Conservation (phyloP, 2,888 invertebrate genomes). For the Epinotia ramella region DNA sequence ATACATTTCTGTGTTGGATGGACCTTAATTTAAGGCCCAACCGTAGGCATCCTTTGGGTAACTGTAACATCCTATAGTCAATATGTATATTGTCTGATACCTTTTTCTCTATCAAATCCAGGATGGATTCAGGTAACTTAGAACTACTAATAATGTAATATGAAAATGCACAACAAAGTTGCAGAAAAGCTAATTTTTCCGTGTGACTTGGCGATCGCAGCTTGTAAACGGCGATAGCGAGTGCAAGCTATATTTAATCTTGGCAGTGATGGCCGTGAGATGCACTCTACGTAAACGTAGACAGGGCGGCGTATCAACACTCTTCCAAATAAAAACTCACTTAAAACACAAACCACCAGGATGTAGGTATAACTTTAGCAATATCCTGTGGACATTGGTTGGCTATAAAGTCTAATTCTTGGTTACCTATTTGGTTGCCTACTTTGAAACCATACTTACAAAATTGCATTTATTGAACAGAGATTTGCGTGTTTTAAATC, state of each 20-base stretch:
- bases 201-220: slow-evolving; percentile 70
- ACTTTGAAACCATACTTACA: too few species aligned
- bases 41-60: too few species aligned
- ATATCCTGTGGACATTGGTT: too few species aligned
- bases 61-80: not conserved
- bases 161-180: slow-evolving; percentile 14
- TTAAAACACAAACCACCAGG: too few species aligned
- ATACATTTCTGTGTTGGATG: too few species aligned
- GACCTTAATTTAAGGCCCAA: too few species aligned
- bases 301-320: slow-evolving; percentile 48
- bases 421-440: too few species aligned
- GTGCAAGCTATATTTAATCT: slow-evolving; percentile 72
- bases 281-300: slow-evolving; percentile 57
- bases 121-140: not conserved
- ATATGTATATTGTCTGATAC: too few species aligned
- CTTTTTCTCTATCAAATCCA: not conserved
- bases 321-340: slow-evolving; percentile 45
- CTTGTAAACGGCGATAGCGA: slow-evolving; percentile 63
- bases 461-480: too few species aligned
- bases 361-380: not conserved
- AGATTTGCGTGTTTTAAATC: too few species aligned
- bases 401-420: too few species aligned
- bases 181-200: slow-evolving; percentile 52
- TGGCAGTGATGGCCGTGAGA: slow-evolving; percentile 64
- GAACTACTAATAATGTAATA: not conserved